Percentiles rank a stretch among this genome's conserved stretches.
phyloP scores from a whole-genome alignment of 2,113 vertebrate genomes.

The Pedionomus torquatus region DNA sequence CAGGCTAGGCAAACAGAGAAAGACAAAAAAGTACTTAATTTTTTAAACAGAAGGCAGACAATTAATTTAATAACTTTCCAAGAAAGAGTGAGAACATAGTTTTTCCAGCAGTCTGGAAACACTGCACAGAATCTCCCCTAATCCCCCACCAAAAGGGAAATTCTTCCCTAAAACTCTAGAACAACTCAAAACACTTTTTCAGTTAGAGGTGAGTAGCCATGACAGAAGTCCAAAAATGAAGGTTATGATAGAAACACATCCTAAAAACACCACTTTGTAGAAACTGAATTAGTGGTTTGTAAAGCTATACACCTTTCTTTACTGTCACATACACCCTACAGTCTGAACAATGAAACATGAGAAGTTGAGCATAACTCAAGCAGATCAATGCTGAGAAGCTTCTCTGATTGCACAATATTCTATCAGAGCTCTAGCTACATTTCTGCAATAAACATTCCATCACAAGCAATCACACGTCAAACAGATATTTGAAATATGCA shows the following conservation, averaged over 20 bases:
- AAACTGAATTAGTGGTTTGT: neutral
- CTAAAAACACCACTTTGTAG: neutral
- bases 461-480: constrained; percentile 86
- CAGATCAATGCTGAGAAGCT: neutral
- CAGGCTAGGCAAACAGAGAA: neutral
- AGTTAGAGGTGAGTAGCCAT: neutral
- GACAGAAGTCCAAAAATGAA: neutral
- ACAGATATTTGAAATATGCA: constrained; percentile 85
- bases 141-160: neutral
- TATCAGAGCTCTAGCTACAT: constrained; percentile 73
- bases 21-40: neutral
- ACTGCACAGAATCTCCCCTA: neutral
- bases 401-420: constrained; percentile 79
- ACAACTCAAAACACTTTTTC: neutral
- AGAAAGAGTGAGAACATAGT: neutral
- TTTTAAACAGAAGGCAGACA: neutral
- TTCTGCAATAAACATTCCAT: constrained; percentile 80
- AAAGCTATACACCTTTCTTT: neutral
- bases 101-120: neutral
- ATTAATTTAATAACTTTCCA: neutral
- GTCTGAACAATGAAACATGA: neutral
- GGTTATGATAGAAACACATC: neutral
- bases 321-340: neutral
- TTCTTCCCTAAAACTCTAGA: neutral
- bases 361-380: neutral